Conservation (phyloP, 1,140 invertebrate genomes). For the Papilio polyxenes region DNA sequence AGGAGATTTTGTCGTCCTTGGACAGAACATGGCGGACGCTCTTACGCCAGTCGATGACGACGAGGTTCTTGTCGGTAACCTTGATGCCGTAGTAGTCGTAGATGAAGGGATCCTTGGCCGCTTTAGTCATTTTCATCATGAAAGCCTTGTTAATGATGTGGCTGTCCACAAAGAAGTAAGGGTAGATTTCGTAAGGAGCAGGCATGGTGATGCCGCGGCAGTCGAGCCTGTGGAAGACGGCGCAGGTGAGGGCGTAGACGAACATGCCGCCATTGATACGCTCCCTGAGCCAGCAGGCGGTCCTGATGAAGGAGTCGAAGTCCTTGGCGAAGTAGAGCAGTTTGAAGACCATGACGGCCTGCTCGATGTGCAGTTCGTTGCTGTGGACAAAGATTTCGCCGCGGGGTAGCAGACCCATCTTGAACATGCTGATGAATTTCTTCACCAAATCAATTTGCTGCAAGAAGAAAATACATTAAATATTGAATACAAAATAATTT, state of each 20-base stretch:
- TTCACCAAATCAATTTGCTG: conserved; percentile 72
- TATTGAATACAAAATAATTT: background rate
- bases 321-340: conserved; percentile 84
- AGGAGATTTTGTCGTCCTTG: conserved; percentile 78
- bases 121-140: conserved; percentile 83
- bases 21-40: conserved; percentile 61
- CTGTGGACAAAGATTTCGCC: conserved; percentile 81
- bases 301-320: conserved; percentile 84
- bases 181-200: conserved; percentile 85
- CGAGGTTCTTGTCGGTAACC: conserved; percentile 70
- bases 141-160: conserved; percentile 83
- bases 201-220: conserved; percentile 82
- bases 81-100: conserved; percentile 77
- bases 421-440: conserved; percentile 65
- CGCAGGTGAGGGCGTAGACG: conserved; percentile 82
- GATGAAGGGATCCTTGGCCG: conserved; percentile 74
- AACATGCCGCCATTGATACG: conserved; percentile 84
- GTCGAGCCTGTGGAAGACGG: conserved; percentile 83
- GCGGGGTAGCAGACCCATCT: conserved; percentile 76
- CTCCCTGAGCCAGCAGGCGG: conserved; percentile 83
- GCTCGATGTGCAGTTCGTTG: conserved; percentile 79
- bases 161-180: conserved; percentile 83
- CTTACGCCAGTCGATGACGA: conserved; percentile 74
- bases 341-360: conserved; percentile 82
- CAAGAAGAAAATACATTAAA: conserved; percentile 39